Evolutionary conservation across 2,797 vertebrate genomes (phyloP).

Genomic region (Sebastes oblongus): DNA sequence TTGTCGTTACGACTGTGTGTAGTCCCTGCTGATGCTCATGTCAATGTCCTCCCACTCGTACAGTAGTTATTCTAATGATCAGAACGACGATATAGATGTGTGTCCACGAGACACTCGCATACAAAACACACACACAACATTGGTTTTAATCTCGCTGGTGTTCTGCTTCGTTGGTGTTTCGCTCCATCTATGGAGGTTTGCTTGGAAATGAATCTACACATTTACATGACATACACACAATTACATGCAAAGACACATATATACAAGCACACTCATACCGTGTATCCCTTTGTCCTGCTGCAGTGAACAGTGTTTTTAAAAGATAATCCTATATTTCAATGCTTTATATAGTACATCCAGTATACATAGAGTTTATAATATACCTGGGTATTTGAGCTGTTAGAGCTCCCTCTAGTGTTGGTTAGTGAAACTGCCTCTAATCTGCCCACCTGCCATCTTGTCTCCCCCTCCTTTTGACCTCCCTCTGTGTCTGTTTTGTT

Average conservation of each 20-base stretch:
- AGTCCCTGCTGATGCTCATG: constrained; percentile 71
- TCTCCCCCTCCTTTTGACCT: constrained; percentile 18
- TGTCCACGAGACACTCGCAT: constrained; percentile 49
- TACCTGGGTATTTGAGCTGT: constrained; percentile 72
- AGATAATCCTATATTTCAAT: constrained; percentile 78
- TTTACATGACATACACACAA: background rate
- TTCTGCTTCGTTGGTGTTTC: constrained; percentile 63
- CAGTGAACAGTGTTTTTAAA: constrained; percentile 78
- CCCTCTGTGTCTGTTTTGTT: constrained; percentile 44
- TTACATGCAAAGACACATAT: constrained; percentile 30
- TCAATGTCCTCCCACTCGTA: constrained; percentile 70
- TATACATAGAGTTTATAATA: constrained; percentile 73
- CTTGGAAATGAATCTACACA: constrained; percentile 48
- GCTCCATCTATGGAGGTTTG: constrained; percentile 53
- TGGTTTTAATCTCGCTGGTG: constrained; percentile 52
- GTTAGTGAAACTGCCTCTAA: constrained; percentile 72
- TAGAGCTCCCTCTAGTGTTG: constrained; percentile 76
- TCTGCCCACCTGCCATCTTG: constrained; percentile 37
- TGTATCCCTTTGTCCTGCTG: constrained; percentile 75
- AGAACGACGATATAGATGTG: constrained; percentile 59
- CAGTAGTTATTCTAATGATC: constrained; percentile 65
- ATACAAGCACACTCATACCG: constrained; percentile 63
- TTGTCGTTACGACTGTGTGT: constrained; percentile 64
- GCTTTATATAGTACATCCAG: constrained; percentile 75
- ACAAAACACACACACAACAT: constrained; percentile 16